Conservation (phyloP, 2,888 invertebrate species). For the Halictus ligatus region DNA sequence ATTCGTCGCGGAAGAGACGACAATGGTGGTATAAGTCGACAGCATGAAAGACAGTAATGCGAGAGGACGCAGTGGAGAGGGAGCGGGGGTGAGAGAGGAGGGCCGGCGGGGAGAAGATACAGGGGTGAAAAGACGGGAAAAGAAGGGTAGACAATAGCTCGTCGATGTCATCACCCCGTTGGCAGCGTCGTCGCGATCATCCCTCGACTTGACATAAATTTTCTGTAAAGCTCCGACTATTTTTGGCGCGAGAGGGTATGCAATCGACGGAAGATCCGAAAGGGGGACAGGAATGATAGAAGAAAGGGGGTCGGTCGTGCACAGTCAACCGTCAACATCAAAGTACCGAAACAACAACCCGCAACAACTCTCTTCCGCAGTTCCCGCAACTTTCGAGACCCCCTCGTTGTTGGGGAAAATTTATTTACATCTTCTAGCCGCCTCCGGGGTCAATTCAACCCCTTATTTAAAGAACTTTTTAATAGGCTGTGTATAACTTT, state of each 20-base stretch:
- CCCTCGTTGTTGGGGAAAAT: neutral
- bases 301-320: conserved; percentile 13
- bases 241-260: conserved; percentile 61
- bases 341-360: conserved; percentile 15
- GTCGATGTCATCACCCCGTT: conserved; percentile 67
- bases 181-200: conserved; percentile 65
- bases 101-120: neutral
- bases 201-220: conserved; percentile 79
- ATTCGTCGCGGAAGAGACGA: conserved; percentile 1
- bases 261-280: conserved; percentile 34
- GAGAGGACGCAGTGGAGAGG: neutral
- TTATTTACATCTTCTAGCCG: neutral
- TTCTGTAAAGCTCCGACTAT: conserved; percentile 74
- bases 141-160: conserved; percentile 73
- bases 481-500: neutral
- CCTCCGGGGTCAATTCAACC: neutral
- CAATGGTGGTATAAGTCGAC: conserved; percentile 8
- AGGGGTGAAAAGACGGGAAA: conserved; percentile 53
- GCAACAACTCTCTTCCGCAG: neutral
- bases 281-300: conserved; percentile 2
- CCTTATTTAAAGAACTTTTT: neutral
- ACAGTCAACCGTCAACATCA: conserved; percentile 35
- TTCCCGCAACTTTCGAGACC: neutral
- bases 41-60: conserved; percentile 8
- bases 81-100: neutral